Percentiles rank a stretch among this genome's conserved stretches.
Conservation (phyloP, 2,113 vertebrate species). For the Calidris pygmaea region DNA sequence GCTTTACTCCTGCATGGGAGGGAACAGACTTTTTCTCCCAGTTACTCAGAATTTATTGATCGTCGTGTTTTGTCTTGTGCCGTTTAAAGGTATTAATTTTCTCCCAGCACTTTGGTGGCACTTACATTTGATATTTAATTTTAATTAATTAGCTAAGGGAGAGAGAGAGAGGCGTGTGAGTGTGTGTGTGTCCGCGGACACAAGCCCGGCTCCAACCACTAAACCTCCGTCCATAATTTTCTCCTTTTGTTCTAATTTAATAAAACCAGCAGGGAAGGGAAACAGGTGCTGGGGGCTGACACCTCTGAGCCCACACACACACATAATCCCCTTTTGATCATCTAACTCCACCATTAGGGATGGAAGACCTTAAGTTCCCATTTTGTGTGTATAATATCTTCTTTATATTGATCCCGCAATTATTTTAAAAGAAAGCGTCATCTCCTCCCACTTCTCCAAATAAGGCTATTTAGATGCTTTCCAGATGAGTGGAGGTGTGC, state of each 20-base stretch:
- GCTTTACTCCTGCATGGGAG: neutral
- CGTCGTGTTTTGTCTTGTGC: neutral
- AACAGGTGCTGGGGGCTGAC: conserved; percentile 12
- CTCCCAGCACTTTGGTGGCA: neutral
- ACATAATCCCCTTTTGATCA: neutral
- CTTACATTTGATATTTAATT: conserved; percentile 40
- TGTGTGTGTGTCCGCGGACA: neutral
- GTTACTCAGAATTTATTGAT: neutral
- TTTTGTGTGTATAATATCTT: conserved; percentile 52
- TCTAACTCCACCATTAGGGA: neutral
- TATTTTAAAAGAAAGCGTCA: conserved; percentile 76
- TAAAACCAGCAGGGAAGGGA: conserved; percentile 3
- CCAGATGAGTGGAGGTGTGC: conserved; percentile 76
- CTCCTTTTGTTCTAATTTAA: conserved; percentile 62
- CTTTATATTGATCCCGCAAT: conserved; percentile 69
- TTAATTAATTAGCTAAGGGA: conserved; percentile 29
- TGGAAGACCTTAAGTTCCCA: conserved; percentile 22
- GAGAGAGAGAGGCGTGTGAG: neutral
- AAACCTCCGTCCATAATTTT: neutral
- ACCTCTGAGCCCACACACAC: neutral
- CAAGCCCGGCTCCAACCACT: neutral
- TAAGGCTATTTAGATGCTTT: conserved; percentile 84
- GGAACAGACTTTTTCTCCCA: neutral
- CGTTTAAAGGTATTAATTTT: conserved; percentile 17
- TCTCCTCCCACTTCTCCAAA: conserved; percentile 75